Conservation (phyloP, 2,797 vertebrate species). For the Coendou prehensilis region DNA sequence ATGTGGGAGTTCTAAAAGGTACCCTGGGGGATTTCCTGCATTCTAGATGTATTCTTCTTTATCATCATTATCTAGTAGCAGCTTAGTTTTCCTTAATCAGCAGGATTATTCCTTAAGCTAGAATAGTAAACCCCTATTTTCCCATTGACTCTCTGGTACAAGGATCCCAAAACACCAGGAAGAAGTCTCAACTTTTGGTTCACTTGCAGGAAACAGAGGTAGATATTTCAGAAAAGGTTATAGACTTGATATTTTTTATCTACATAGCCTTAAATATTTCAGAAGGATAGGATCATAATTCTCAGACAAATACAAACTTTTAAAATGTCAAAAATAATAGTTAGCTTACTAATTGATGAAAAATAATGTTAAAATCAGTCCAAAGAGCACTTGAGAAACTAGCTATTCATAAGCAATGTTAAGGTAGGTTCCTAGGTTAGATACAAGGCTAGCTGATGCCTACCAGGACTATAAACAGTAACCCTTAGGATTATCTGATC, state of each 20-base stretch:
- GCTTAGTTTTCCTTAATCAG: neutral
- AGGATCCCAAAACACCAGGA: neutral
- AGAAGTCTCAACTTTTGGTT: neutral
- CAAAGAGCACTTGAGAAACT: constrained; percentile 21
- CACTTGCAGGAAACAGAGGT: neutral
- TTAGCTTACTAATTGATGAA: neutral
- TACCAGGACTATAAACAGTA: neutral
- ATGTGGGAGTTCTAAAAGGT: neutral
- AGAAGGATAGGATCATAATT: constrained; percentile 39
- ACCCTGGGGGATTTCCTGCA: neutral
- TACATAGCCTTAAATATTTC: constrained; percentile 31
- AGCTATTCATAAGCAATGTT: neutral
- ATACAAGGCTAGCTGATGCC: neutral
- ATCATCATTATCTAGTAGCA: neutral
- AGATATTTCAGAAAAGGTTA: constrained; percentile 24
- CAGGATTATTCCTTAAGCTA: neutral
- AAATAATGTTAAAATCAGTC: constrained; percentile 32
- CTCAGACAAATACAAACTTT: constrained; percentile 52
- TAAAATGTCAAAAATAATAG: neutral
- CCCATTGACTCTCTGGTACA: neutral
- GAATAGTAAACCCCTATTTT: neutral
- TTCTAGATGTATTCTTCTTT: constrained; percentile 12
- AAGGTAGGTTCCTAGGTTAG: neutral
- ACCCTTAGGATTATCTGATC: neutral
- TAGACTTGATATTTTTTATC: neutral